Evolutionary conservation across 2,113 vertebrate genomes (phyloP).

Genomic region (Nettapus auritus): DNA sequence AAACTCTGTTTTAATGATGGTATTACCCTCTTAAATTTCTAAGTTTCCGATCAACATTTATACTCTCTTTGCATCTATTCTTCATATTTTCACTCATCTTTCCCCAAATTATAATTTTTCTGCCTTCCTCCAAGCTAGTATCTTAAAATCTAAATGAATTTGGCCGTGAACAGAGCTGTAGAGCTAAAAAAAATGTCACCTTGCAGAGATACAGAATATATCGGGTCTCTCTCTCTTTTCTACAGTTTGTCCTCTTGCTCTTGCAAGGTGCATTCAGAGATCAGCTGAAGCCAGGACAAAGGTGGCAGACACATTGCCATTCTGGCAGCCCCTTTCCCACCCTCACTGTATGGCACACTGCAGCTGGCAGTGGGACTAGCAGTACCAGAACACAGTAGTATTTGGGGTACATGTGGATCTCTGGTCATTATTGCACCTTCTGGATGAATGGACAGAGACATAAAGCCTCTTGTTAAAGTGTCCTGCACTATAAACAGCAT

Average conservation of each 20-base stretch:
- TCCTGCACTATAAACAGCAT: neutral
- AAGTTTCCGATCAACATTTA: neutral
- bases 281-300: neutral
- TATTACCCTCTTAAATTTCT: neutral
- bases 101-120: neutral
- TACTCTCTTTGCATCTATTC: neutral
- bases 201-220: neutral
- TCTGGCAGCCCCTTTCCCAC: neutral
- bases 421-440: neutral
- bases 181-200: neutral
- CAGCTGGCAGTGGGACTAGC: neutral
- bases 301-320: neutral
- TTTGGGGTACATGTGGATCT: neutral
- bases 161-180: neutral
- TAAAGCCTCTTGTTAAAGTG: neutral
- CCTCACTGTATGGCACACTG: rapidly evolving
- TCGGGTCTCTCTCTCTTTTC: neutral
- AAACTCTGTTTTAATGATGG: neutral
- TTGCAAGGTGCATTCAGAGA: neutral
- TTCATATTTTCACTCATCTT: neutral
- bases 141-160: neutral
- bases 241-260: neutral
- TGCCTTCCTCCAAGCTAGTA: neutral
- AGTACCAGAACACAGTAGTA: neutral
- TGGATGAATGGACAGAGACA: neutral